Conservation (phyloP, 2,888 invertebrate species). For the Drosophila mayaguana region DNA sequence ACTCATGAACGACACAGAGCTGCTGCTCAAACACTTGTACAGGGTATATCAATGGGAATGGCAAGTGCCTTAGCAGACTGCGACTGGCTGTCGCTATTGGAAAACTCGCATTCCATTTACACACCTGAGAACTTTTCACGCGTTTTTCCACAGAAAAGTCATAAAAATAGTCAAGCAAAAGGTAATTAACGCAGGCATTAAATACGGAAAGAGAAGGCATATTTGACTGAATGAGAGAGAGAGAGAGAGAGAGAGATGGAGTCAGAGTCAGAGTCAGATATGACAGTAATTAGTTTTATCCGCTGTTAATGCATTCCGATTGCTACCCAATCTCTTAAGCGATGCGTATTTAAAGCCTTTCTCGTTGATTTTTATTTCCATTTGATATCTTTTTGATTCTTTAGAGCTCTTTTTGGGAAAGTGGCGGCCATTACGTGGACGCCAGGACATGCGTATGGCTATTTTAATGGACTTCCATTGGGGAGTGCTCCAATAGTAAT, state of each 20-base stretch:
- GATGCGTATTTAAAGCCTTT: conserved; percentile 72
- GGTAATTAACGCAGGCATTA: conserved; percentile 75
- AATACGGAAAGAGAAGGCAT: conserved; percentile 22
- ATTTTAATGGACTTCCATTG: conserved; percentile 61
- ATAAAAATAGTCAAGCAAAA: conserved; percentile 58
- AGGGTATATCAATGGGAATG: conserved; percentile 30
- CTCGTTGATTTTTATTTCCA: conserved; percentile 75
- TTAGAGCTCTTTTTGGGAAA: conserved; percentile 36
- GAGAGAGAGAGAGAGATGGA: neutral
- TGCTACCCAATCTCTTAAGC: conserved; percentile 64
- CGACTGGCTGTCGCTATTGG: conserved; percentile 23
- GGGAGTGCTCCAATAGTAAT: conserved; percentile 62
- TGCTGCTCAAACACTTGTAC: neutral
- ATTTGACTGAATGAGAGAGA: neutral
- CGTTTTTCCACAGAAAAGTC: conserved; percentile 69
- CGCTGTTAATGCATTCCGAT: conserved; percentile 80
- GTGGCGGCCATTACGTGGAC: conserved; percentile 65
- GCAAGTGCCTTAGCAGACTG: conserved; percentile 1
- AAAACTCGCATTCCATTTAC: conserved; percentile 41
- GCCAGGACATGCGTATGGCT: conserved; percentile 62
- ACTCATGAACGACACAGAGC: neutral
- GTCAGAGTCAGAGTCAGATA: conserved; percentile 44
- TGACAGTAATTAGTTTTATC: conserved; percentile 83
- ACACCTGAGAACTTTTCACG: conserved; percentile 71
- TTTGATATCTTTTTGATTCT: conserved; percentile 57